Evolutionary conservation across 2,797 vertebrate genomes (phyloP).

Genomic region (Momotus momota): DNA sequence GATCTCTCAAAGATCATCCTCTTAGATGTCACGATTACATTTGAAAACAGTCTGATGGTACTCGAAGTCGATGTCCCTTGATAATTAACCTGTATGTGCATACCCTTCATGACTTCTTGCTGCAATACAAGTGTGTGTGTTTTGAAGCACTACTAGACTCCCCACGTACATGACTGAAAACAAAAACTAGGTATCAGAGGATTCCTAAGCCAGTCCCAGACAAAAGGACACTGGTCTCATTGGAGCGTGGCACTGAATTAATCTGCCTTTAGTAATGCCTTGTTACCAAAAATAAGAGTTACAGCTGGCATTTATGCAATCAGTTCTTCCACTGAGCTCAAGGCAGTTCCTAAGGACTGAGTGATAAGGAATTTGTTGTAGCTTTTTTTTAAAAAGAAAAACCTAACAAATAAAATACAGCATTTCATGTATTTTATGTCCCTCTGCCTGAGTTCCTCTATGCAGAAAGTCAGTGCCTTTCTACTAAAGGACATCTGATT

Average conservation of each 20-base stretch:
- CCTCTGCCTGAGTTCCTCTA: not conserved
- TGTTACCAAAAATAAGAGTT: constrained; percentile 59
- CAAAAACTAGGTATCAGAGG: not conserved
- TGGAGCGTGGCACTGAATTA: not conserved
- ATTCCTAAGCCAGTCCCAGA: not conserved
- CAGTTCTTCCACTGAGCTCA: constrained; percentile 15
- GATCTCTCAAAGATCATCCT: constrained; percentile 61
- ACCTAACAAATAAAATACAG: not conserved
- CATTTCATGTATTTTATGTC: not conserved
- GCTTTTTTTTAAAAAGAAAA: not conserved
- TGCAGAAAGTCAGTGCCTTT: not conserved
- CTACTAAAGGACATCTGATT: not conserved
- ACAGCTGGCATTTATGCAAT: constrained; percentile 64
- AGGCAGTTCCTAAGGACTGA: constrained; percentile 18
- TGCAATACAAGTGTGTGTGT: not conserved
- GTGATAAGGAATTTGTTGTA: not conserved
- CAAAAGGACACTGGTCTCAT: not conserved
- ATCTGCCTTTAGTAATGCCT: constrained; percentile 48
- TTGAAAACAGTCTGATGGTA: constrained; percentile 34
- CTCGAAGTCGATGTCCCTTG: constrained; percentile 21
- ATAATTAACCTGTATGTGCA: constrained; percentile 42
- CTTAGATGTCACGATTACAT: constrained; percentile 46
- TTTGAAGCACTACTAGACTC: not conserved
- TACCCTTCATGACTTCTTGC: not conserved
- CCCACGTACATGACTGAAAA: accelerated